Percentiles rank a stretch among this genome's conserved stretches.
phyloP scores from a whole-genome alignment of 2,113 vertebrate genomes.

The Budorcas taxicolor region DNA sequence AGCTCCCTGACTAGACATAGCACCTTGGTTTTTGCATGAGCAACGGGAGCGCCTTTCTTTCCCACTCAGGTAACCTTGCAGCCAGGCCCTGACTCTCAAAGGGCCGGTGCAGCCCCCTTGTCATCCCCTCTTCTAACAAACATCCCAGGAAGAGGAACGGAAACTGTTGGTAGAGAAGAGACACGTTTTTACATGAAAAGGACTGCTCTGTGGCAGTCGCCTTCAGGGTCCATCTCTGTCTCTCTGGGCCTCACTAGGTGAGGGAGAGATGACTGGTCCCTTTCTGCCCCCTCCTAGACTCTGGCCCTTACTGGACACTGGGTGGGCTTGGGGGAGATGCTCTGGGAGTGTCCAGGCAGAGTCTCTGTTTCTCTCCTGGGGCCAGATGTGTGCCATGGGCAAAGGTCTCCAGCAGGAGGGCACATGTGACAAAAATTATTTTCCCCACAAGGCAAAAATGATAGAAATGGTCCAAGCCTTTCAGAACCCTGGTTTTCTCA shows the following conservation, averaged over 20 bases:
- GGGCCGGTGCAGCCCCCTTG: neutral
- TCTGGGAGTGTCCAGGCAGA: neutral
- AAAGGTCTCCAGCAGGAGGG: neutral
- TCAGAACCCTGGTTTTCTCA: slow-evolving; percentile 1
- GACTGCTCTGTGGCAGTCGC: neutral
- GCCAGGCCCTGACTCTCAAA: neutral
- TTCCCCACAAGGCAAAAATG: neutral
- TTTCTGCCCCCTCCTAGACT: neutral
- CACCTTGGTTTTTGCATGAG: slow-evolving; percentile 41
- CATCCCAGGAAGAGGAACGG: neutral
- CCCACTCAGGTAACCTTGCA: neutral
- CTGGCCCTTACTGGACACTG: neutral
- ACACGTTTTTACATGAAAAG: neutral
- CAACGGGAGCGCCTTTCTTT: neutral
- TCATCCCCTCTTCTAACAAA: neutral
- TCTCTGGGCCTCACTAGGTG: neutral
- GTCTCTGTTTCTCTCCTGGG: neutral
- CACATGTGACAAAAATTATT: too few species aligned
- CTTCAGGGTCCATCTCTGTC: neutral
- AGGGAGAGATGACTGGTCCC: neutral
- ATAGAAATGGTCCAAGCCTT: neutral
- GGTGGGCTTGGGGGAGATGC: neutral
- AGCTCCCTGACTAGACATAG: slow-evolving; percentile 4
- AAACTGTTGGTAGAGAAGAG: neutral
- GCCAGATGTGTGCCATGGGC: neutral